phyloP scores from a whole-genome alignment of 2,888 invertebrate species.

The Epicampocera succincta region DNA sequence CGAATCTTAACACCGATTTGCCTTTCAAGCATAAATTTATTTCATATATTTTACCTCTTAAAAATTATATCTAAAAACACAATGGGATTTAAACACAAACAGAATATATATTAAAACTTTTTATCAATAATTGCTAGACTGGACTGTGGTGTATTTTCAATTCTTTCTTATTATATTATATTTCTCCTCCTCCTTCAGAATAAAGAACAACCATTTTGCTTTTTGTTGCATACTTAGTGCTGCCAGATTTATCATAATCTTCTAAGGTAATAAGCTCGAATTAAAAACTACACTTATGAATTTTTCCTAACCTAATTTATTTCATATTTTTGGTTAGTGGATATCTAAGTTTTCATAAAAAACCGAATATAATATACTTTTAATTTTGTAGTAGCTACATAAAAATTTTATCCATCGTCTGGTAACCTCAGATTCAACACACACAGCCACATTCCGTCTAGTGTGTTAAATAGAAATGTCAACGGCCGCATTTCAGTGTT shows the following conservation, averaged over 20 bases:
- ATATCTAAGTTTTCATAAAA: too few relatives aligned
- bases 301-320: too few relatives aligned
- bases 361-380: too few relatives aligned
- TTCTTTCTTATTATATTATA: conserved; percentile 67
- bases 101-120: conserved; percentile 73
- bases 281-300: background rate
- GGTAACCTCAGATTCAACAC: background rate
- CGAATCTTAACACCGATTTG: conserved; percentile 55
- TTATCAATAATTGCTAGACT: conserved; percentile 73
- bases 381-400: too few relatives aligned
- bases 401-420: background rate
- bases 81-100: conserved; percentile 75
- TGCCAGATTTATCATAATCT: conserved; percentile 13
- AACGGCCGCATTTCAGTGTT: conserved; percentile 66
- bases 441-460: background rate
- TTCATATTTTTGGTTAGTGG: too few relatives aligned
- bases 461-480: conserved; percentile 5
- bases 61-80: conserved; percentile 73
- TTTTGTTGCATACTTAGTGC: conserved; percentile 61
- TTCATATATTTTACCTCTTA: conserved; percentile 66
- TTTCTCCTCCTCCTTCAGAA: conserved; percentile 63
- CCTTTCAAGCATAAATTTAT: conserved; percentile 3
- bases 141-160: conserved; percentile 69
- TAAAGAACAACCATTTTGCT: conserved; percentile 71
- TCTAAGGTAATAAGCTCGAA: background rate